A percentile compares a stretch with the other conserved stretches of the same genome.
Evolutionary conservation across 2,888 invertebrate species (phyloP).

Genomic region (Eristalis tenax): DNA sequence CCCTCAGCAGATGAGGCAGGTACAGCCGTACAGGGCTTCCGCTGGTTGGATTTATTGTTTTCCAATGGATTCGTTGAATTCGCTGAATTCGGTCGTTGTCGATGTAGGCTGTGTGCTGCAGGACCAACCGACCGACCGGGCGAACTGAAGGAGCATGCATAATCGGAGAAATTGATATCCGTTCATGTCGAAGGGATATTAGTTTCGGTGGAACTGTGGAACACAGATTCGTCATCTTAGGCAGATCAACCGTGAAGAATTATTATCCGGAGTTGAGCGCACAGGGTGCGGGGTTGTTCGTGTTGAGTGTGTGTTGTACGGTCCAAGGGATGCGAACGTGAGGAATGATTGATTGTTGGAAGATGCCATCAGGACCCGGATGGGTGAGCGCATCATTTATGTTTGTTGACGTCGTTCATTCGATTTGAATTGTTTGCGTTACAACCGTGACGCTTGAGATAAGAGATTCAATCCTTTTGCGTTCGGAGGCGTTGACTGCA

Average conservation of each 20-base stretch:
- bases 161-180: constrained; percentile 65
- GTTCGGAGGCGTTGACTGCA: too few species aligned
- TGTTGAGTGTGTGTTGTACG: background rate
- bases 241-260: background rate
- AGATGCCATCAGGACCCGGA: background rate
- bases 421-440: background rate
- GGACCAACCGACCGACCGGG: background rate
- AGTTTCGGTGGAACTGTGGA: constrained; percentile 56
- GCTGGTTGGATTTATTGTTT: constrained; percentile 53
- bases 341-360: background rate
- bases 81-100: too few species aligned
- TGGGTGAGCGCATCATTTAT: too few species aligned
- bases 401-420: background rate
- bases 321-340: background rate
- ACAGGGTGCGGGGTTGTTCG: background rate
- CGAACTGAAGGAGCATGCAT: constrained; percentile 61
- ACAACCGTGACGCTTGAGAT: background rate
- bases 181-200: constrained; percentile 53
- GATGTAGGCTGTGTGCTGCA: background rate
- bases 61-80: constrained; percentile 46
- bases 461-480: background rate
- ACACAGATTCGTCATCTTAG: background rate
- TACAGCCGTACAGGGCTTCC: constrained; percentile 50
- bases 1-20: background rate
- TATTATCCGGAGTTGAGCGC: background rate